Evolutionary conservation across 2,888 invertebrate species (phyloP), one percentile per base, ranked within the genome.

Genomic region (Scrobipalpa costella): DNA sequence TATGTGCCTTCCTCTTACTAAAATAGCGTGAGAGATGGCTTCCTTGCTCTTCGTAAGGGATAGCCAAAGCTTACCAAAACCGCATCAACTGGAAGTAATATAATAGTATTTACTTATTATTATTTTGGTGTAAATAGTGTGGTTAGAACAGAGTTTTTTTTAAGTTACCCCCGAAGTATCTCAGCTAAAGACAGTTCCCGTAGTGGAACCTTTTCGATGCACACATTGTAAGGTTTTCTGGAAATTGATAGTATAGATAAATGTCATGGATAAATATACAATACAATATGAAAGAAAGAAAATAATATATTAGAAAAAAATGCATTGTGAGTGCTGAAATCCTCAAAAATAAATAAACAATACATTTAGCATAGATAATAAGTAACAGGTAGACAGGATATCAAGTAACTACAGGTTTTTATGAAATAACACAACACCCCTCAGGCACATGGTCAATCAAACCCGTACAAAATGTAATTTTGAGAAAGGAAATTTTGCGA

Each of bases 131-230:
- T 34, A 15, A 55, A 47, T 55, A 47, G 21, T 47, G 60, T 60
- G 60, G 47, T 44, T 15, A 60, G 17, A 60, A 21, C 21, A 21
- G 27, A n/a, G 40, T 6, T 33, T 27, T 44, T 47, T 21, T 55
- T 33, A 15, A 57, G 50, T 68, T 69, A 69, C 59, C 66, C 64
- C 67, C 44, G 61, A 61, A 62, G 61, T 38, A 69, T 64, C 66
- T 69, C 69, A 13, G 52, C 66, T 57, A 66, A 63, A 50, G 63
- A 64, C 49, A 72, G 67, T 66, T 66, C 67, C 49, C 71, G 68
- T 7, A 72, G 70, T 19, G 21, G 40, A 21, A 68, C 60, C 57
- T 70, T 71, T 69, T 71, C 68, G 65, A 71, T 59, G 49, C 64
- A 68, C 58, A 71, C 69, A 27, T 63, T 62, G 58, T 49, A 49